Percentiles rank a stretch among this genome's conserved stretches.
These are phyloP conservation scores for Pituophis catenifer DNA, from an alignment of 2,113 vertebrate species.

Conservation along the genomic window DNA sequence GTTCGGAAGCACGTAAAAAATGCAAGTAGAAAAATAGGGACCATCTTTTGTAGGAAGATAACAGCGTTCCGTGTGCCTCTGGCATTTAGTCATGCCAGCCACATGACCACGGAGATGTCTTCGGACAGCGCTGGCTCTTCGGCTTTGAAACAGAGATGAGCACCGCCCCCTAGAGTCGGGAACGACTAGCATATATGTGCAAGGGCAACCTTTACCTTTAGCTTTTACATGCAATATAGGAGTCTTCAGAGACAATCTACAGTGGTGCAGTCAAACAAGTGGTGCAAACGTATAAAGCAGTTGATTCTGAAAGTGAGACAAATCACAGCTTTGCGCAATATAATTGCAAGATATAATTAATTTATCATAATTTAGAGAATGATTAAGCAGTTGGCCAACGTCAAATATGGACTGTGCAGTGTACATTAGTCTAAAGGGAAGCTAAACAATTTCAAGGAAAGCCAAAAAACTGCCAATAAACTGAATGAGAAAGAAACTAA, in stretches of 20 bases:
- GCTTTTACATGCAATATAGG: too few species aligned
- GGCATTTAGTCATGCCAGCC: too few species aligned
- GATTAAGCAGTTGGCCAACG: conserved; percentile 9
- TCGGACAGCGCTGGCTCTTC: too few species aligned
- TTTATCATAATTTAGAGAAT: conserved; percentile 28
- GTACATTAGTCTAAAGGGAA: conserved; percentile 28
- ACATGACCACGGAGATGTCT: too few species aligned
- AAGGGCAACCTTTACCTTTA: too few species aligned
- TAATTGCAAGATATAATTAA: not conserved
- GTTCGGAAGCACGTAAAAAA: too few species aligned
- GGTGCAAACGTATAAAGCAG: not conserved
- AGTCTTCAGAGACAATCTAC: not conserved
- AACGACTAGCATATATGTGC: too few species aligned
- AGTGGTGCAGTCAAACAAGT: not conserved
- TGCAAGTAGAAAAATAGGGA: too few species aligned
- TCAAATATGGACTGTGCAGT: conserved; percentile 14
- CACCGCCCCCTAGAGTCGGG: too few species aligned
- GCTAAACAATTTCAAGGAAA: conserved; percentile 43
- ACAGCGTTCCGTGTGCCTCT: too few species aligned
- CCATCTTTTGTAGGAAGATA: too few species aligned
- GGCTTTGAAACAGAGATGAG: too few species aligned
- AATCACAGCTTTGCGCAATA: not conserved
- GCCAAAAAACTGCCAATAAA: conserved; percentile 32
- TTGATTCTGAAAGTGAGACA: not conserved
- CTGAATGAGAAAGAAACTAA: conserved; percentile 34